These are phyloP conservation scores for Blennius ocellaris DNA, from an alignment of 2,113 vertebrate species.

Conservation along the genomic window DNA sequence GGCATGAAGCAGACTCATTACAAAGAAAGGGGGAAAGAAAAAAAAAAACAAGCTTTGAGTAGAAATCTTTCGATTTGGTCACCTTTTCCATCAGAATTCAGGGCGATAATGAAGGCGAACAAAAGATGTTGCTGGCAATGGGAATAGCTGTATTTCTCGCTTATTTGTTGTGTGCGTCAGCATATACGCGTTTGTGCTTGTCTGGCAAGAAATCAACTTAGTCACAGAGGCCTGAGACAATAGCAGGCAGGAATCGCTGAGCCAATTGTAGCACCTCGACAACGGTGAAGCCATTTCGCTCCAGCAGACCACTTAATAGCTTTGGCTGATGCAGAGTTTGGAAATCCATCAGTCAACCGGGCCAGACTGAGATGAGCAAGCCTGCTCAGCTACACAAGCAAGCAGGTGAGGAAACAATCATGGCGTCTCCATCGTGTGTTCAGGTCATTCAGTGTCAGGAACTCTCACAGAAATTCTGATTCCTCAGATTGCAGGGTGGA, in stretches of 20 bases:
- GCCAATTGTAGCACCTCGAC: conserved; percentile 67
- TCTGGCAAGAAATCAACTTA: conserved; percentile 74
- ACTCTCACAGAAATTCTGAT: conserved; percentile 26
- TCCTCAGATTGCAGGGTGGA: conserved; percentile 7
- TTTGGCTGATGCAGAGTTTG: conserved; percentile 72
- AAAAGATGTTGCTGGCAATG: conserved; percentile 35
- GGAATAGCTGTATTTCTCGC: conserved; percentile 51
- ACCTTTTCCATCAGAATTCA: conserved; percentile 35
- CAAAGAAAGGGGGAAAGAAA: conserved; percentile 17
- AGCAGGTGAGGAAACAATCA: conserved; percentile 52
- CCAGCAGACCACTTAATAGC: conserved; percentile 81
- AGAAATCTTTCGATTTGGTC: conserved; percentile 34
- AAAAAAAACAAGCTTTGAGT: conserved; percentile 27
- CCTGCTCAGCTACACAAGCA: conserved; percentile 51
- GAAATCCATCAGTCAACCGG: conserved; percentile 73
- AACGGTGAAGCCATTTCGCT: conserved; percentile 76
- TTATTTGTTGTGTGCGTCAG: conserved; percentile 68
- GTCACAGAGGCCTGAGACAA: conserved; percentile 72
- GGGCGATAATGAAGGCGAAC: conserved; percentile 50
- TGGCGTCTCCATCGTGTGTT: conserved; percentile 30
- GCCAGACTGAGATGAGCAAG: conserved; percentile 66
- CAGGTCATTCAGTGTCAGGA: conserved; percentile 28
- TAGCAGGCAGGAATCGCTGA: conserved; percentile 67
- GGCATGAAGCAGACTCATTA: conserved; percentile 10
- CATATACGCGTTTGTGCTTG: conserved; percentile 61